A percentile compares a stretch with the other conserved stretches of the same genome.
These are phyloP conservation scores for Rhabdornis inornatus DNA, from an alignment of 2,113 vertebrate genomes.

Conservation along the genomic window DNA sequence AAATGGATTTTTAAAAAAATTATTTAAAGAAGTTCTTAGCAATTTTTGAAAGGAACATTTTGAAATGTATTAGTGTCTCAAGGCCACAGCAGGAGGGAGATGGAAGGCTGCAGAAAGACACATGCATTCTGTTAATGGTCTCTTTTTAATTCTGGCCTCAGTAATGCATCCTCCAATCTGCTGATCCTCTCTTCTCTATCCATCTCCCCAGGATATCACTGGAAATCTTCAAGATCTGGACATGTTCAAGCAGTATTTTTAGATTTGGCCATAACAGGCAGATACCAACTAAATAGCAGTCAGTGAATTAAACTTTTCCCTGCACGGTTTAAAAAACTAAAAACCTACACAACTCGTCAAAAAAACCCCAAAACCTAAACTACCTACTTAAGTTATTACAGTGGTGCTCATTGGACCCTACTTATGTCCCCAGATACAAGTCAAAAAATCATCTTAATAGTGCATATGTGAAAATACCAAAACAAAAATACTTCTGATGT, in stretches of 20 bases:
- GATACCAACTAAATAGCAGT: neutral
- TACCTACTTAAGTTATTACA: neutral
- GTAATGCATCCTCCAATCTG: neutral
- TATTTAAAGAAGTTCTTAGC: neutral
- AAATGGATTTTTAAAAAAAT: neutral
- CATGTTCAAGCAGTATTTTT: neutral
- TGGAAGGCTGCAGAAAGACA: neutral
- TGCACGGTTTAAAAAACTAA: neutral
- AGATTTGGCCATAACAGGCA: neutral
- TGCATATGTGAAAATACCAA: neutral
- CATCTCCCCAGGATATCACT: neutral
- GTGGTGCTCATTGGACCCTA: neutral
- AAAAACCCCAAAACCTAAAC: rapidly evolving
- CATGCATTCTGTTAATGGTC: neutral
- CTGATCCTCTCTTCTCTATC: neutral
- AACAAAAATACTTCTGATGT: neutral
- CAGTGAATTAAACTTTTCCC: neutral
- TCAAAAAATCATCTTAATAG: neutral
- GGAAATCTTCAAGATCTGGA: neutral
- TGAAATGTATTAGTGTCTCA: neutral
- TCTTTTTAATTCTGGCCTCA: neutral
- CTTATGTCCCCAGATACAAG: neutral
- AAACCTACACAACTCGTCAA: neutral
- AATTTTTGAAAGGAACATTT: neutral
- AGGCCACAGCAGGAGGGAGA: neutral